Evolutionary conservation across 2,888 invertebrate genomes (phyloP).

Genomic region (Brachylomia viminalis): DNA sequence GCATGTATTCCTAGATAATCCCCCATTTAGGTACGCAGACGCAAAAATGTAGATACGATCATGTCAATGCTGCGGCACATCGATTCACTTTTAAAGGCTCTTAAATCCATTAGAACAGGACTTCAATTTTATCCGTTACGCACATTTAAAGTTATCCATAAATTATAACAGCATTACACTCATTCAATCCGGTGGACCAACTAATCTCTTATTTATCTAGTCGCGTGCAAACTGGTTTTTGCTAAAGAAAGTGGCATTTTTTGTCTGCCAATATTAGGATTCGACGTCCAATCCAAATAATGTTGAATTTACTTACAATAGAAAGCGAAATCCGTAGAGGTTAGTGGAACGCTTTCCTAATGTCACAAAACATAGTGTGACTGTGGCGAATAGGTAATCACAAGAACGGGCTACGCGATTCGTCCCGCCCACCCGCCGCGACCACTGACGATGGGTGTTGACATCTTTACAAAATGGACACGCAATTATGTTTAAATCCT

Average conservation of each 20-base stretch:
- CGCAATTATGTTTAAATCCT: slow-evolving; percentile 52
- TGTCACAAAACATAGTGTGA: slow-evolving; percentile 72
- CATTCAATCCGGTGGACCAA: slow-evolving; percentile 30
- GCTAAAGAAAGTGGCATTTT: slow-evolving; percentile 62
- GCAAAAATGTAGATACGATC: slow-evolving; percentile 44
- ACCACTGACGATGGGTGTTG: slow-evolving; percentile 49
- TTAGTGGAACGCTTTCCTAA: slow-evolving; percentile 80
- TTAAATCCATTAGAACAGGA: slow-evolving; percentile 12
- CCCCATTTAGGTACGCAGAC: slow-evolving; percentile 8
- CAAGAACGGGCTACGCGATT: slow-evolving; percentile 66
- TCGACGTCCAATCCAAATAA: slow-evolving; percentile 46
- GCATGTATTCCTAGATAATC: slow-evolving; percentile 57
- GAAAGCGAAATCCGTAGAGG: slow-evolving; percentile 81
- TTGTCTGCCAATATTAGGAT: slow-evolving; percentile 59
- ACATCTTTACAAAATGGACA: slow-evolving; percentile 67
- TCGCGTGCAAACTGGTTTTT: slow-evolving; percentile 59
- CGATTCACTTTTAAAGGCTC: slow-evolving; percentile 22
- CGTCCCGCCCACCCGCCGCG: slow-evolving; percentile 66
- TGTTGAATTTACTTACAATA: slow-evolving; percentile 67
- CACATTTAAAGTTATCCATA: slow-evolving; percentile 16
- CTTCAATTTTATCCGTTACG: slow-evolving; percentile 22
- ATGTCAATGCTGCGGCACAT: slow-evolving; percentile 22
- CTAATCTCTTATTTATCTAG: slow-evolving; percentile 39
- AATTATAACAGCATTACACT: slow-evolving; percentile 35
- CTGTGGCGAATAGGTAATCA: slow-evolving; percentile 80